A percentile compares a stretch with the other conserved stretches of the same genome.
Conservation (phyloP, 2,113 vertebrate genomes). For the Forbesichthys papilliferus region DNA sequence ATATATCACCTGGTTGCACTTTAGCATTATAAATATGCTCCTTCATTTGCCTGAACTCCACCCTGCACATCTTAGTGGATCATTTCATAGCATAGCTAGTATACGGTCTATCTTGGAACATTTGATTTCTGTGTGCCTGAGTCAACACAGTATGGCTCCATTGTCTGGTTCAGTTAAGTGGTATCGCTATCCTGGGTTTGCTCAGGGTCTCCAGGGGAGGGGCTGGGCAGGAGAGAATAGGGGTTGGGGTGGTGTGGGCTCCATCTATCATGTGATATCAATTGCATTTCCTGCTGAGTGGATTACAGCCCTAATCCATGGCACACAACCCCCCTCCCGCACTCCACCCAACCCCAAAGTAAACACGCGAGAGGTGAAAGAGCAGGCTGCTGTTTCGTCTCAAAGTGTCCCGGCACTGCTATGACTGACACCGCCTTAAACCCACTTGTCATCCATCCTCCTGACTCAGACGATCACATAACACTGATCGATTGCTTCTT, state of each 20-base stretch:
- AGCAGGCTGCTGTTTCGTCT: not conserved
- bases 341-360: not conserved
- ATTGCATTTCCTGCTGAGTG: constrained; percentile 23
- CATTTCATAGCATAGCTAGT: not conserved
- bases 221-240: not conserved
- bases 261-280: constrained; percentile 48
- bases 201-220: not conserved
- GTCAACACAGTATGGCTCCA: not conserved
- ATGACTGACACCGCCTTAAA: not conserved
- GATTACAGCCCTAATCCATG: constrained; percentile 35
- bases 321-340: not conserved
- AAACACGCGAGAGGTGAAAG: not conserved
- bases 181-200: not conserved
- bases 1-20: too few relatives aligned
- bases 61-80: not conserved
- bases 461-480: not conserved
- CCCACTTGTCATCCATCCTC: not conserved
- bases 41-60: not conserved
- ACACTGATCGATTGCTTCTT: constrained; percentile 7
- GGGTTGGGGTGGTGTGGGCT: not conserved
- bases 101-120: not conserved
- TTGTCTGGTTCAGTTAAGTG: not conserved
- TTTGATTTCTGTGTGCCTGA: not conserved
- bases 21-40: too few relatives aligned
- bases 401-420: not conserved